A percentile compares a stretch with the other conserved stretches of the same genome.
Conservation (phyloP, 1,140 invertebrate genomes). For the Acromyrmex heyeri region DNA sequence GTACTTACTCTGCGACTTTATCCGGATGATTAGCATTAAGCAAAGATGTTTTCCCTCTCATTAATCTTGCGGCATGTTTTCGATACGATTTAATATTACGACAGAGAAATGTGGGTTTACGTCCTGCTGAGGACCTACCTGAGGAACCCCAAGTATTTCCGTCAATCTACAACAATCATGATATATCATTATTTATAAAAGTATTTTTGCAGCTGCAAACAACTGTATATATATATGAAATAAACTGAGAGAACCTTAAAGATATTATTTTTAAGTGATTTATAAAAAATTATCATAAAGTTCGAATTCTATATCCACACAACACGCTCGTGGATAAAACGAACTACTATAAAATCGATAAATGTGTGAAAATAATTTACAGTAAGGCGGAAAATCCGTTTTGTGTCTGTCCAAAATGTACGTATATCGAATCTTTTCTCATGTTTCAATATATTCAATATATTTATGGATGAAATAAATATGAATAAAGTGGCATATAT, state of each 20-base stretch:
- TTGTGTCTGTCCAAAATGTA: not conserved
- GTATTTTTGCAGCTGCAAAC: not conserved
- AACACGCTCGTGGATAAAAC: not conserved
- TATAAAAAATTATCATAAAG: slow-evolving; percentile 5
- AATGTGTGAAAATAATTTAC: not conserved
- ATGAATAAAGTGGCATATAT: not conserved
- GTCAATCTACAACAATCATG: slow-evolving; percentile 85
- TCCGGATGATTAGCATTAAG: slow-evolving; percentile 74
- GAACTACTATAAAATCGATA: not conserved
- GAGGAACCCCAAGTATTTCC: slow-evolving; percentile 83
- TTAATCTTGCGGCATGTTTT: slow-evolving; percentile 81
- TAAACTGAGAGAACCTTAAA: slow-evolving; percentile 25
- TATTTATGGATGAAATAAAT: not conserved
- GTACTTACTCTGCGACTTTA: slow-evolving; percentile 79
- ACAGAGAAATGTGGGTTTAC: slow-evolving; percentile 90
- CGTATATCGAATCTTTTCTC: not conserved
- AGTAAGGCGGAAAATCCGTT: not conserved
- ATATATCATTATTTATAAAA: slow-evolving; percentile 54
- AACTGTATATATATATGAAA: not conserved
- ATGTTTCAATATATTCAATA: not conserved
- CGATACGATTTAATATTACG: slow-evolving; percentile 88
- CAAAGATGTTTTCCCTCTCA: slow-evolving; percentile 70
- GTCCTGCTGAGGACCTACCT: slow-evolving; percentile 81
- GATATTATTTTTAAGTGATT: not conserved
- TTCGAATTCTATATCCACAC: not conserved